Percentiles rank a stretch among this genome's conserved stretches.
Evolutionary conservation across 2,888 invertebrate species (phyloP).

Genomic region (Drosophila meridionalis): DNA sequence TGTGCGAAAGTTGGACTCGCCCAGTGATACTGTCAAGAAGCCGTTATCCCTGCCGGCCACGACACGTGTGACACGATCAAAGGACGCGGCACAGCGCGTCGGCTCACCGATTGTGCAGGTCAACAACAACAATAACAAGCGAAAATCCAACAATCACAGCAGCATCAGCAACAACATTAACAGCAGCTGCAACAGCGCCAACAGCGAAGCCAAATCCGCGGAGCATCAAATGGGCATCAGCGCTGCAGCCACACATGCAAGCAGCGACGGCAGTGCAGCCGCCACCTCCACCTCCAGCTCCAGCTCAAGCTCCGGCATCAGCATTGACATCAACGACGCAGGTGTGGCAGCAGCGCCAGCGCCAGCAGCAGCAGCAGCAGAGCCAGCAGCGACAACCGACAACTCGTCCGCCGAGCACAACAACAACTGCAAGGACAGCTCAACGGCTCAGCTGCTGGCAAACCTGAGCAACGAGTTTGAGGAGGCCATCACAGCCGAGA

Average conservation of each 20-base stretch:
- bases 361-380: constrained; percentile 18
- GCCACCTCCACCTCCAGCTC: constrained; percentile 26
- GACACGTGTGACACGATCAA: constrained; percentile 73
- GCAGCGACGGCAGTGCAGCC: constrained; percentile 55
- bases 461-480: constrained; percentile 80
- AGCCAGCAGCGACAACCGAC: constrained; percentile 47
- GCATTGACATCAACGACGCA: constrained; percentile 34
- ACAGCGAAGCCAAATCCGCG: constrained; percentile 33
- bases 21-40: constrained; percentile 50
- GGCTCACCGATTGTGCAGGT: constrained; percentile 31
- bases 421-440: constrained; percentile 71
- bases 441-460: constrained; percentile 78
- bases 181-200: constrained; percentile 27
- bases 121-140: constrained; percentile 47
- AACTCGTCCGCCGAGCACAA: constrained; percentile 47
- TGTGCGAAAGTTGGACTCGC: constrained; percentile 59
- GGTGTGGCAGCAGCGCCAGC: neutral
- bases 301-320: neutral
- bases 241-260: constrained; percentile 63
- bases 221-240: constrained; percentile 80
- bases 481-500: constrained; percentile 82
- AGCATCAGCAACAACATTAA: constrained; percentile 13
- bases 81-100: constrained; percentile 54
- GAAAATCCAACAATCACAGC: constrained; percentile 45
- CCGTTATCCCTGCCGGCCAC: constrained; percentile 45